Percentiles rank a stretch among this genome's conserved stretches.
These are phyloP conservation scores for Diadromus collaris DNA, from an alignment of 2,888 invertebrate species.

Conservation along the genomic window DNA sequence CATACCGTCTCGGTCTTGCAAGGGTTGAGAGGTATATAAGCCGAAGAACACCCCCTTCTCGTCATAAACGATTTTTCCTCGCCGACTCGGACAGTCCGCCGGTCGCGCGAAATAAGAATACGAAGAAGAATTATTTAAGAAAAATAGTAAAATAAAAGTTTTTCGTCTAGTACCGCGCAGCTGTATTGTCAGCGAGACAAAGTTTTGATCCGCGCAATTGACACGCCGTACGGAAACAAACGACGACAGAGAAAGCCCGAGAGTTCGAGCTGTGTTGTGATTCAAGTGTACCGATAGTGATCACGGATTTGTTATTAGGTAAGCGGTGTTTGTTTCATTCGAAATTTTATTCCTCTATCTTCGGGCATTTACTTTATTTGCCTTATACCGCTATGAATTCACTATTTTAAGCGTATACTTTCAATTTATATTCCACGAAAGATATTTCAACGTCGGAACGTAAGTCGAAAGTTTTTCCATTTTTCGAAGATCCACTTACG, in stretches of 20 bases:
- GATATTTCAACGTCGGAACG: background rate
- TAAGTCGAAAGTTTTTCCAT: background rate
- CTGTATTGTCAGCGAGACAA: slow-evolving; percentile 7
- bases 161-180: background rate
- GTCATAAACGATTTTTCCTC: slow-evolving; percentile 64
- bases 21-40: slow-evolving; percentile 73
- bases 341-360: background rate
- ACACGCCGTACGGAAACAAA: background rate
- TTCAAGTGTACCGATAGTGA: slow-evolving; percentile 63
- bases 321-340: slow-evolving; percentile 46
- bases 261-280: slow-evolving; percentile 65
- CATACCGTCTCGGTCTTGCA: slow-evolving; percentile 52
- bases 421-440: background rate
- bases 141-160: background rate
- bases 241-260: background rate
- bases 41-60: slow-evolving; percentile 61
- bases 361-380: background rate
- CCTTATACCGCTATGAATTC: background rate
- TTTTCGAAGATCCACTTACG: background rate
- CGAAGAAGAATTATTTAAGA: background rate
- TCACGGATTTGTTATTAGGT: slow-evolving; percentile 69
- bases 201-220: slow-evolving; percentile 17
- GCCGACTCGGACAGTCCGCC: slow-evolving; percentile 20
- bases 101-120: slow-evolving; percentile 9
- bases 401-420: background rate